Conservation (phyloP, 92 coral and sea anemone genomes). For the Porites rus region DNA sequence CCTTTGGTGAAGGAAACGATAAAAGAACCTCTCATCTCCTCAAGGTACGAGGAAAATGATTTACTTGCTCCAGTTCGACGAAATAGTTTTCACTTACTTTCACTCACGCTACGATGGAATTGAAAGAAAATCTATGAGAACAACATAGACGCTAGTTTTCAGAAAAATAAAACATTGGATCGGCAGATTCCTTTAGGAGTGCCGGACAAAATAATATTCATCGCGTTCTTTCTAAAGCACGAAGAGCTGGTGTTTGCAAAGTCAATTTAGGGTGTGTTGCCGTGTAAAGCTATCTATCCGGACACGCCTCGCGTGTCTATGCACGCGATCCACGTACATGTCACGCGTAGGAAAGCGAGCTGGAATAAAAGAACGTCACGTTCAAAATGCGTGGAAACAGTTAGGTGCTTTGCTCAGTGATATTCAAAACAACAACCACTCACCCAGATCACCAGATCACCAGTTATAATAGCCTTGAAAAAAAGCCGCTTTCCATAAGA, state of each 20-base stretch:
- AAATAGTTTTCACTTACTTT: too few species aligned
- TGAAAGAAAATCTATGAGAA: background rate
- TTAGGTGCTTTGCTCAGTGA: background rate
- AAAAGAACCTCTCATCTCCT: background rate
- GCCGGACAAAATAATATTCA: conserved; percentile 23
- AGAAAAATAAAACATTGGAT: background rate
- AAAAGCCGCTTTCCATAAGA: background rate
- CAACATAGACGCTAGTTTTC: background rate
- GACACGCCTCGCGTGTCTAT: conserved; percentile 26
- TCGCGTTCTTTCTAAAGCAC: conserved; percentile 2
- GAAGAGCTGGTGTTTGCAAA: background rate
- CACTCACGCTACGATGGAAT: background rate
- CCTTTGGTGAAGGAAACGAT: conserved; percentile 13
- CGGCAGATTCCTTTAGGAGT: conserved; percentile 8
- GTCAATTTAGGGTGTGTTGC: conserved; percentile 2
- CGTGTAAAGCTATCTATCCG: conserved; percentile 12
- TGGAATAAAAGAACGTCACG: background rate
- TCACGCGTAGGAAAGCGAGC: background rate
- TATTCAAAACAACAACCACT: background rate
- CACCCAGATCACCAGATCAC: background rate
- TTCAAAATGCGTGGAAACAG: background rate
- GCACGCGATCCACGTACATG: conserved; percentile 20
- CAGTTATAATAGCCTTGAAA: background rate
- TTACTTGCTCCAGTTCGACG: background rate
- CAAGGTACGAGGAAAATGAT: background rate